Percentiles rank a stretch among this genome's conserved stretches.
These are phyloP conservation scores for Lophius piscatorius DNA, from an alignment of 2,113 vertebrate genomes.

Conservation along the genomic window DNA sequence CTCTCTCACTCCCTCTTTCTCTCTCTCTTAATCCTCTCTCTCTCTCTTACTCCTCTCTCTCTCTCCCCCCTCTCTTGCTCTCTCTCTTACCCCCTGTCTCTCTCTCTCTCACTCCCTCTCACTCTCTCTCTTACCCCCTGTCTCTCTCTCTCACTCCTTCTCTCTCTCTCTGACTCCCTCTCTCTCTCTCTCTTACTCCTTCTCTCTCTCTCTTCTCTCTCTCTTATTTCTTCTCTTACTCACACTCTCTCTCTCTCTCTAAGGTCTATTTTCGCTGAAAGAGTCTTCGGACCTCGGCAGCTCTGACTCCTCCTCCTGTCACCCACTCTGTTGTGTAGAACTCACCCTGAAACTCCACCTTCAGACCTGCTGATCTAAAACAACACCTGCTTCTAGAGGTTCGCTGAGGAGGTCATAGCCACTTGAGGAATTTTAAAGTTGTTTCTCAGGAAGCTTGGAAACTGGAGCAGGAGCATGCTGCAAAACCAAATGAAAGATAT, in stretches of 20 bases:
- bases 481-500: slow-evolving; percentile 28
- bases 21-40: slow-evolving; percentile 29
- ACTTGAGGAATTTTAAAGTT: slow-evolving; percentile 40
- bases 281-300: slow-evolving; percentile 74
- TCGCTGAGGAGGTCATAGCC: slow-evolving; percentile 4
- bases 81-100: slow-evolving; percentile 50
- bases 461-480: slow-evolving; percentile 10
- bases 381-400: slow-evolving; percentile 2
- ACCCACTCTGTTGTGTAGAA: no score
- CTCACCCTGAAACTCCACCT: slow-evolving; percentile 72
- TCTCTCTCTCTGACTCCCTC: slow-evolving; percentile 33
- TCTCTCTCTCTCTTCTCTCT: slow-evolving; percentile 37
- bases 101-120: slow-evolving; percentile 31
- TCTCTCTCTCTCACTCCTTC: slow-evolving; percentile 51
- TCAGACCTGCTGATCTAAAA: slow-evolving; percentile 22
- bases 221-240: slow-evolving; percentile 54
- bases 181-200: slow-evolving; percentile 51
- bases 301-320: slow-evolving; percentile 83
- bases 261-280: slow-evolving; percentile 82
- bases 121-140: slow-evolving; percentile 63
- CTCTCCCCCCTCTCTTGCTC: slow-evolving; percentile 59
- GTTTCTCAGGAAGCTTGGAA: slow-evolving; percentile 29
- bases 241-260: no score
- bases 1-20: slow-evolving; percentile 41
- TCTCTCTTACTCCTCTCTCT: slow-evolving; percentile 42